A percentile compares a stretch with the other conserved stretches of the same genome.
Evolutionary conservation across 2,797 vertebrate genomes (phyloP).

Genomic region (Prunella strophiata): DNA sequence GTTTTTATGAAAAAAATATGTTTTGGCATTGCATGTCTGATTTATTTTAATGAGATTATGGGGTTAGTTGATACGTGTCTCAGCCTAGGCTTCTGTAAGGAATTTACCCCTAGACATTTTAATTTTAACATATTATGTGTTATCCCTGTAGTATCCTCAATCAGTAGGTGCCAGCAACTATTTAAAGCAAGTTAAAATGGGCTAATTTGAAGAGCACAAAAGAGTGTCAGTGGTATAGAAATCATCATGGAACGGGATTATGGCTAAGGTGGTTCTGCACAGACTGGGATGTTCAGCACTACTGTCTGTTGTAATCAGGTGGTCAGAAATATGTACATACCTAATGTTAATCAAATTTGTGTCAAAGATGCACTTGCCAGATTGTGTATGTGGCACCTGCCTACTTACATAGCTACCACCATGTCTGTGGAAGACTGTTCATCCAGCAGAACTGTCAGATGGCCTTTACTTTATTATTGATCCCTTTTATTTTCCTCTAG

Average conservation of each 20-base stretch:
- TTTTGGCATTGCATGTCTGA: not conserved
- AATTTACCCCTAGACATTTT: not conserved
- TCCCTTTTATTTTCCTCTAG: not conserved
- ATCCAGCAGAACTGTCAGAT: not conserved
- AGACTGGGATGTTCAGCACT: not conserved
- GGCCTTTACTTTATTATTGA: not conserved
- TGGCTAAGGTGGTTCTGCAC: rapidly evolving
- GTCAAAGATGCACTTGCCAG: not conserved
- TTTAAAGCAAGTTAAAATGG: not conserved
- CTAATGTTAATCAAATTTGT: not conserved
- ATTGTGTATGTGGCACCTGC: not conserved
- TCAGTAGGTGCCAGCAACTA: not conserved
- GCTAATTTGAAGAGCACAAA: not conserved
- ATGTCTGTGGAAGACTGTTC: not conserved
- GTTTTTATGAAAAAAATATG: not conserved
- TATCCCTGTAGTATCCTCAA: not conserved
- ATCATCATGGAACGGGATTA: not conserved
- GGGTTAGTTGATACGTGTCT: not conserved
- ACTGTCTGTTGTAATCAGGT: not conserved
- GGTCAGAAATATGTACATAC: not conserved
- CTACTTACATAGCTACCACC: not conserved
- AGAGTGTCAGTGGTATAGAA: not conserved
- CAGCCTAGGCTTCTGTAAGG: not conserved
- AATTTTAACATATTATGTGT: not conserved
- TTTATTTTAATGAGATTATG: not conserved